These are phyloP conservation scores for Triplophysa rosa DNA, from an alignment of 2,113 vertebrate species.

Conservation along the genomic window DNA sequence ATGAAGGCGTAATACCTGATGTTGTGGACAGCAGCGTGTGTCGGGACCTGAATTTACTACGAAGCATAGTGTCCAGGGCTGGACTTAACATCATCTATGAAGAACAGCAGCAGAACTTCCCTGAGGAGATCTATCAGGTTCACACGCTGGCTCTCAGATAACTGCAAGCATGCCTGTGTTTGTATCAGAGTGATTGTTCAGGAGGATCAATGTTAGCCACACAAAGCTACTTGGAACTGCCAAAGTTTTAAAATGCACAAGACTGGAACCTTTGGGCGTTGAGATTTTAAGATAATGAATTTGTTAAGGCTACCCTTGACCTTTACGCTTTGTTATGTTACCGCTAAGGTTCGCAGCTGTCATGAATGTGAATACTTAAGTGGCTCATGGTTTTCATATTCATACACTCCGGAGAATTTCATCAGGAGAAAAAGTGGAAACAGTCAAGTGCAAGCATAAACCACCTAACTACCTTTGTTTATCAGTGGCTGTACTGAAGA, in stretches of 20 bases:
- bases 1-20: slow-evolving; percentile 90
- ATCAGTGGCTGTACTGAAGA: neutral
- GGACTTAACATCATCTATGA: slow-evolving; percentile 83
- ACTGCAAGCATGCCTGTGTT: slow-evolving; percentile 3
- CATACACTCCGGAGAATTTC: neutral
- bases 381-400: neutral
- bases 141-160: slow-evolving; percentile 92
- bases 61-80: slow-evolving; percentile 73
- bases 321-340: neutral
- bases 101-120: slow-evolving; percentile 90
- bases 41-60: slow-evolving; percentile 82
- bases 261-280: neutral
- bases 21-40: slow-evolving; percentile 98
- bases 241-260: slow-evolving; percentile 11
- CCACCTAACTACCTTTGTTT: neutral
- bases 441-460: neutral
- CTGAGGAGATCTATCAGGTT: slow-evolving; percentile 94
- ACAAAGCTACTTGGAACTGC: slow-evolving; percentile 6
- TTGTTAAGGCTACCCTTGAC: slow-evolving; percentile 5
- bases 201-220: slow-evolving; percentile 2
- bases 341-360: neutral
- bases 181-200: neutral
- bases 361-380: neutral
- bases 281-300: slow-evolving; percentile 12
- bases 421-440: neutral